Evolutionary conservation across 2,888 invertebrate genomes (phyloP), one percentile per base, ranked within the genome.

Genomic region (Amphipyra berbera): DNA sequence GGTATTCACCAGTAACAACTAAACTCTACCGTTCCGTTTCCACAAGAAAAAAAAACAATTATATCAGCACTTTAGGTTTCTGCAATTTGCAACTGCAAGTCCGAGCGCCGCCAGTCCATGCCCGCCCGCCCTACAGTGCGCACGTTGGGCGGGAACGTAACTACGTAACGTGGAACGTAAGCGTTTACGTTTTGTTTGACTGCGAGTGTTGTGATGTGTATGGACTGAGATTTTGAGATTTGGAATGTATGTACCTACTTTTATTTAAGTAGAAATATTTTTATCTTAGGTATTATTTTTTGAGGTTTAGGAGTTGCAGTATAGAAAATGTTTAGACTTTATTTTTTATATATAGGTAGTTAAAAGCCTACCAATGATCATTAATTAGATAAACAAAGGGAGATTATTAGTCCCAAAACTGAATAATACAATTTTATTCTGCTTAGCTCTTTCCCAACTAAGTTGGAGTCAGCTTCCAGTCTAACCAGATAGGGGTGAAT

Each of bases 121-220:
- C 57, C 79, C 82, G 84, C 83, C 88, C 89, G 89, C 89, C 88
- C 75, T 76, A 73, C 73, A 45, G 82, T 79, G 61, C 87, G 88
- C 87, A 88, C 89, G 88, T 74, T 78, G 79, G 83, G 79, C 83
- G 76, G 76, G 27, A 37, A 47, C 65, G 55, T 61, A 59, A 50
- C 56, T 58, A 58, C 57, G 61, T 61, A 50, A 75, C 67, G 62
- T 62, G 53, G 33, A 52, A 78, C 81, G 76, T 72, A 61, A 66
- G 67, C 70, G 76, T 74, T 70, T 76, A 76, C 74, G 79, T 63
- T 57, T 53, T 2, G 61, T 66, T 76, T 42, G 44, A 46, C 21
- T 63, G 56, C 38, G 33, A 52, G 72, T 78, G 67, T 59, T 61
- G 74, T 78, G 68, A 9, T 68, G 60, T 78, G 61, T 44, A 41